A percentile compares a stretch with the other conserved stretches of the same genome.
Evolutionary conservation across 2,113 vertebrate species (phyloP).

Genomic region (human): DNA sequence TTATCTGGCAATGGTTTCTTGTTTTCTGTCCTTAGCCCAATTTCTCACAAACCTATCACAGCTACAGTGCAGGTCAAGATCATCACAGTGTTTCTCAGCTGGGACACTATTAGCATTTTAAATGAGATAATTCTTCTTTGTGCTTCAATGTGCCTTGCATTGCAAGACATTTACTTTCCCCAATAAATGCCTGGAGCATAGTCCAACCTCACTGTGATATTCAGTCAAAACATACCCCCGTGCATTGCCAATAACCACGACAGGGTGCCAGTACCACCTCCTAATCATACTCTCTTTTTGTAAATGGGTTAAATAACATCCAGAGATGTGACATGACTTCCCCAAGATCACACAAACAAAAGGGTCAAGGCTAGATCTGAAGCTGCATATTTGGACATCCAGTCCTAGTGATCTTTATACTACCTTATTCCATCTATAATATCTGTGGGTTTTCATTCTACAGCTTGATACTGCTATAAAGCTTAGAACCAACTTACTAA

Average conservation of each 20-base stretch:
- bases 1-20: background rate
- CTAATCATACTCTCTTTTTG: background rate
- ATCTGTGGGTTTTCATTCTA: constrained; percentile 46
- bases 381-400: background rate
- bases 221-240: background rate
- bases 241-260: background rate
- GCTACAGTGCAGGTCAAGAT: background rate
- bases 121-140: background rate
- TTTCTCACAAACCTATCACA: background rate
- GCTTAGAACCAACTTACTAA: constrained; percentile 60
- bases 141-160: background rate
- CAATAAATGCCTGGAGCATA: background rate
- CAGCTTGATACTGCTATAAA: constrained; percentile 63
- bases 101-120: background rate
- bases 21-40: background rate
- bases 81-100: background rate
- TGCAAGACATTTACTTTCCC: background rate
- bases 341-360: background rate
- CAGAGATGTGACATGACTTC: background rate
- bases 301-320: background rate
- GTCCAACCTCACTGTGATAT: background rate
- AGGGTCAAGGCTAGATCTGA: background rate
- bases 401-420: background rate
- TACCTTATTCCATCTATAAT: constrained; percentile 14
- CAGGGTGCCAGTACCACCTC: background rate